phyloP scores from a whole-genome alignment of 2,888 invertebrate genomes.

The Cremastinae sp. region DNA sequence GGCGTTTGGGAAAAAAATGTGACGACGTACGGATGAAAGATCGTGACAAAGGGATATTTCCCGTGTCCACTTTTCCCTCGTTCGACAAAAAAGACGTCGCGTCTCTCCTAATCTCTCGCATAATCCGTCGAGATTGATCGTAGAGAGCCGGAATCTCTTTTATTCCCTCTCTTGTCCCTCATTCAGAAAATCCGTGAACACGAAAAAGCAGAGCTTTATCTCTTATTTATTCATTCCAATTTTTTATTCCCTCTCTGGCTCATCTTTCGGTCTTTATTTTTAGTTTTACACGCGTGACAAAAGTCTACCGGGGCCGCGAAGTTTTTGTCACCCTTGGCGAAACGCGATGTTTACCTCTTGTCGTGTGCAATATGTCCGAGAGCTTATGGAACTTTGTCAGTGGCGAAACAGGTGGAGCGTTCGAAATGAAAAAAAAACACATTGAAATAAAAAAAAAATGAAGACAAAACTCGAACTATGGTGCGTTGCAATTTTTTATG shows the following conservation, averaged over 20 bases:
- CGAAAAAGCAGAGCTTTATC: neutral
- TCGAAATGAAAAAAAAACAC: too few relatives aligned
- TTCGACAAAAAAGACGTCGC: too few relatives aligned
- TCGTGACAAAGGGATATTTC: too few relatives aligned
- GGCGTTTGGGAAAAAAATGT: too few relatives aligned
- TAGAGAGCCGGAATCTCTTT: neutral
- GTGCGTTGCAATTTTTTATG: slow-evolving; percentile 36
- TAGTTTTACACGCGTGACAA: neutral
- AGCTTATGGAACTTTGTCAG: slow-evolving; percentile 16
- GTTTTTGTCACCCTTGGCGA: slow-evolving; percentile 2
- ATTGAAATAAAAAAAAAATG: neutral
- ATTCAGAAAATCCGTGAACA: slow-evolving; percentile 2
- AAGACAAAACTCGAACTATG: slow-evolving; percentile 11
- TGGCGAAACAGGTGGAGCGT: slow-evolving; percentile 8
- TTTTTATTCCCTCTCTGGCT: neutral
- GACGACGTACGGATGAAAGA: too few relatives aligned
- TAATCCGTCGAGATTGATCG: neutral
- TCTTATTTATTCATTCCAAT: neutral
- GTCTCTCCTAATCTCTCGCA: too few relatives aligned
- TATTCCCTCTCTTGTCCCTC: neutral
- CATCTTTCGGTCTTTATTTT: neutral
- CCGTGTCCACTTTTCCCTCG: too few relatives aligned
- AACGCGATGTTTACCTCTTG: neutral
- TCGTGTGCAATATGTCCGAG: slow-evolving; percentile 15
- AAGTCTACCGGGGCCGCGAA: neutral